Evolutionary conservation across 2,888 invertebrate genomes (phyloP), one percentile per base, ranked within the genome.

Genomic region (Sphinx pinastri): DNA sequence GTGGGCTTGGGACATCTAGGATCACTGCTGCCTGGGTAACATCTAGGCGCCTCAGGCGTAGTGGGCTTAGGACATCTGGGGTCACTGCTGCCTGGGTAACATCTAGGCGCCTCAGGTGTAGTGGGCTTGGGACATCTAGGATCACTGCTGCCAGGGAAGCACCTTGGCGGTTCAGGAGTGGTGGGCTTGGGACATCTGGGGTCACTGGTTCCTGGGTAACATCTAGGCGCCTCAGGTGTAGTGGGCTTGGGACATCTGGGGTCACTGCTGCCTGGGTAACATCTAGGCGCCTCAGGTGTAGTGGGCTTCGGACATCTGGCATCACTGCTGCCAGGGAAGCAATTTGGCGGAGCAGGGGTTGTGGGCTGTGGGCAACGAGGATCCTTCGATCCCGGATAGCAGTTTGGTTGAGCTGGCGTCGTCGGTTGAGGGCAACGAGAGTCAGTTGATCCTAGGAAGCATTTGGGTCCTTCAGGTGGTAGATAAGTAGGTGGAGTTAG

Each of bases 361-460:
- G 85, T 78, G 7, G 85, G 81, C 38, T 70, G 71, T 0, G 84
- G 81, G 68, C 85, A 87, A 45, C 84, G 72, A 1, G 85, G 81
- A 69, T 88, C 88, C 3, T 60, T 70, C 25, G 25, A 5, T 79
- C 77, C 78, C 19, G 79, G 78, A 72, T 71, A 80, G 58, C 79
- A 77, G 67, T 76, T 73, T 70, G 88, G 80, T 71, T 79, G 81
- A 0, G 71, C 76, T 0, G 81, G 75, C 0, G 82, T 83, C 0
- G 85, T 82, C 1, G 85, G 82, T 51, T 74, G 72, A 0, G 86
- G 80, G 60, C 82, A 84, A 45, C 87, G 71, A 11, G 86, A 79
- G 69, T 88, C 88, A 1, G 72, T 77, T 11, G 81, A 85, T 45
- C 90, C 90, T 11, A 90, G 91, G 72, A 74, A 84, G 59, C 87